These are phyloP conservation scores for Agriopis aurantiaria DNA, from an alignment of 2,888 invertebrate species.

Conservation along the genomic window DNA sequence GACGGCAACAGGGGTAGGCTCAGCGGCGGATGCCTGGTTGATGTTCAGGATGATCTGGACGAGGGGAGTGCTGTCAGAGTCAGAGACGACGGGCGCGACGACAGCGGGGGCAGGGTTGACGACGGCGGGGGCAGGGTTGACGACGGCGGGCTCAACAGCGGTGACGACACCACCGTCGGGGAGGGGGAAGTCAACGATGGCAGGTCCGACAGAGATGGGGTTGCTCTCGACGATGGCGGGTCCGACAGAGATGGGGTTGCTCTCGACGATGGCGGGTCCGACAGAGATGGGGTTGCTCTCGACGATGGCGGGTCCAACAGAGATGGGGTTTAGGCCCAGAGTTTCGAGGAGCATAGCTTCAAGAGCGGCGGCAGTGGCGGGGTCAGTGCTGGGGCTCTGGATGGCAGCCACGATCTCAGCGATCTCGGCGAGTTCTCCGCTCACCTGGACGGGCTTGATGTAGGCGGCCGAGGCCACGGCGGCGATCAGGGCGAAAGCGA, in stretches of 20 bases:
- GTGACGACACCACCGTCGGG: conserved; percentile 40
- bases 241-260: conserved; percentile 45
- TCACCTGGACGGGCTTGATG: conserved; percentile 45
- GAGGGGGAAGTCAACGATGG: conserved; percentile 32
- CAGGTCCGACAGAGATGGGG: conserved; percentile 49
- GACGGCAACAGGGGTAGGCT: conserved; percentile 43
- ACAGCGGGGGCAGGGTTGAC: conserved; percentile 34
- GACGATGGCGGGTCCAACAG: conserved; percentile 38
- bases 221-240: conserved; percentile 43
- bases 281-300: conserved; percentile 30
- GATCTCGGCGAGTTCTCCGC: conserved; percentile 43
- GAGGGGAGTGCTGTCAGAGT: conserved; percentile 29
- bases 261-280: conserved; percentile 39
- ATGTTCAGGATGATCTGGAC: conserved; percentile 48
- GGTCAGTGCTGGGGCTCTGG: conserved; percentile 49
- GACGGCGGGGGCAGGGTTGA: conserved; percentile 27
- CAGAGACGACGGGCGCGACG: conserved; percentile 28
- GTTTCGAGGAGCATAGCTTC: conserved; percentile 43
- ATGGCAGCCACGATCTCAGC: conserved; percentile 51
- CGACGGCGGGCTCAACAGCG: conserved; percentile 29
- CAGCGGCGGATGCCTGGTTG: conserved; percentile 38
- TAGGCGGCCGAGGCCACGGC: conserved; percentile 65
- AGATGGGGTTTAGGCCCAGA: conserved; percentile 35
- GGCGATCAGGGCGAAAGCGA: conserved; percentile 66
- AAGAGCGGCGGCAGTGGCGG: conserved; percentile 48